Conservation (phyloP, 2,888 invertebrate species). For the Busseola fusca region DNA sequence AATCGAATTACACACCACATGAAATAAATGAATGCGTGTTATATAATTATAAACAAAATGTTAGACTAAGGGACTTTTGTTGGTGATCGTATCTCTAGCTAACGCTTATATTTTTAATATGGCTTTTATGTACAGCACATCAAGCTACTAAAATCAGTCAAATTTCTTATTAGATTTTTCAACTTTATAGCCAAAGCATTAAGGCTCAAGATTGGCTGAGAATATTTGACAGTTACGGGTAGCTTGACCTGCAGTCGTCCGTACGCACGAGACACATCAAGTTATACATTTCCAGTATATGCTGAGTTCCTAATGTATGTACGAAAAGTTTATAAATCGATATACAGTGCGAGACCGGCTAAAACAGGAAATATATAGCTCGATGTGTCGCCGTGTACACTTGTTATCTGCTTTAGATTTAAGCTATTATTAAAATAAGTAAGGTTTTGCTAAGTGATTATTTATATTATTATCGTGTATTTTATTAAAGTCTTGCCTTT, state of each 20-base stretch:
- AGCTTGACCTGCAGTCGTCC: too few species aligned
- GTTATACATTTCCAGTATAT: not conserved
- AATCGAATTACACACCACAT: not conserved
- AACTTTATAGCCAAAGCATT: too few species aligned
- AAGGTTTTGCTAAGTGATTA: constrained; percentile 8
- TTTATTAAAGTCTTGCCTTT: constrained; percentile 31
- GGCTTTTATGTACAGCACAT: not conserved
- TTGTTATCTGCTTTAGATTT: constrained; percentile 13
- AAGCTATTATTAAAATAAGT: constrained; percentile 13
- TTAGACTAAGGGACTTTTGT: constrained; percentile 8
- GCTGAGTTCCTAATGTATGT: not conserved
- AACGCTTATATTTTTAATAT: constrained; percentile 8
- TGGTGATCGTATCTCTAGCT: constrained; percentile 7
- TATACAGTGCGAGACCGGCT: not conserved
- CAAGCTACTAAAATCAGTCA: too few species aligned
- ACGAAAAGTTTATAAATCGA: too few species aligned
- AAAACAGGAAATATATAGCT: not conserved
- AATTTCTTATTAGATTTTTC: too few species aligned
- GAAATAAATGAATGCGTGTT: not conserved
- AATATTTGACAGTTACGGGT: too few species aligned
- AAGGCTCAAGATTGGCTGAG: too few species aligned
- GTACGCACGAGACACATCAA: too few species aligned
- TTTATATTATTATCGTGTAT: constrained; percentile 3
- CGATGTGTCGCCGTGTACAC: not conserved
- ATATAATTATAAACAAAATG: not conserved